phyloP scores from a whole-genome alignment of 1,140 invertebrate species.

The Palaemon carinicauda region DNA sequence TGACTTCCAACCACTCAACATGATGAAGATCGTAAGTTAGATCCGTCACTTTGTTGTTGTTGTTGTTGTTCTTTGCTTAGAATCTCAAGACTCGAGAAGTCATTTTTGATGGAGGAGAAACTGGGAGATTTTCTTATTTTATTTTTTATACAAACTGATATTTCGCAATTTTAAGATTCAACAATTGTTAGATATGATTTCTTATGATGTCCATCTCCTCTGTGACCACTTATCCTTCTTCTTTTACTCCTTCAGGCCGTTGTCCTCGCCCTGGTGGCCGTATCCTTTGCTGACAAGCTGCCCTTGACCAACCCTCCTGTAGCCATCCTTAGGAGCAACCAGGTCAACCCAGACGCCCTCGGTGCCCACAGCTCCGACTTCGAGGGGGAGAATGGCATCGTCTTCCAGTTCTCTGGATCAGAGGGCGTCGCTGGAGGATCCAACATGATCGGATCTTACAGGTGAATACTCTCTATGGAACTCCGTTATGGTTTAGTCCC shows the following conservation, averaged over 20 bases:
- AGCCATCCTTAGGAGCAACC: background rate
- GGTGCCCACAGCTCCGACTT: background rate
- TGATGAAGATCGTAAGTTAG: background rate
- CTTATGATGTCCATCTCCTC: too few relatives aligned
- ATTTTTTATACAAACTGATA: too few relatives aligned
- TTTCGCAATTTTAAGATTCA: too few relatives aligned
- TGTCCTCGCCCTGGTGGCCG: background rate
- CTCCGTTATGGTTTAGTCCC: too few relatives aligned
- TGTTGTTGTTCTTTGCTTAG: too few relatives aligned
- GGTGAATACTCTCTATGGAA: background rate
- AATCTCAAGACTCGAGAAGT: too few relatives aligned
- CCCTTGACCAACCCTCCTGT: background rate
- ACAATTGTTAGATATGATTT: too few relatives aligned
- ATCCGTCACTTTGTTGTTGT: background rate
- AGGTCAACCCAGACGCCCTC: background rate
- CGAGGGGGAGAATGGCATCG: slow-evolving; percentile 7
- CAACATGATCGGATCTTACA: background rate
- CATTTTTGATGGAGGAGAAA: too few relatives aligned
- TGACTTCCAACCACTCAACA: too few relatives aligned
- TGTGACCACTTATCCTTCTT: background rate
- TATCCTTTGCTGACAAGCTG: background rate
- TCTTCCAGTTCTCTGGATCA: background rate
- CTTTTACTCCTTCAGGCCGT: background rate
- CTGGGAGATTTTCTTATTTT: too few relatives aligned
- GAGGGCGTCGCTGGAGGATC: background rate